Conservation (phyloP, 2,113 vertebrate genomes). For the Anser cygnoides region DNA sequence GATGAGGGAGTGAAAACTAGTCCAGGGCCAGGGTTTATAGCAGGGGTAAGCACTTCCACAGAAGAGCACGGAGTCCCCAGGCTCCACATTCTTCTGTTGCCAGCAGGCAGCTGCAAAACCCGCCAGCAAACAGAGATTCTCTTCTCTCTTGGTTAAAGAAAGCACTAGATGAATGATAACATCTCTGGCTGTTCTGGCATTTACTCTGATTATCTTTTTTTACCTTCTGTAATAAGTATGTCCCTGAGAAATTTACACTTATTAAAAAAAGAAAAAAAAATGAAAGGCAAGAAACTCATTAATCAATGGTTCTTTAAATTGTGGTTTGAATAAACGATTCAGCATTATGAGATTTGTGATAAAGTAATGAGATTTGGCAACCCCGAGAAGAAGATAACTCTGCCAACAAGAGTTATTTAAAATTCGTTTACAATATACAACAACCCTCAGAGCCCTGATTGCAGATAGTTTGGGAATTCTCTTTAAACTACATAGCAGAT, state of each 20-base stretch:
- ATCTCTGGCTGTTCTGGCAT: neutral
- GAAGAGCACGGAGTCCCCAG: neutral
- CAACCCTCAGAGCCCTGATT: neutral
- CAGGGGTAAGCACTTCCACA: neutral
- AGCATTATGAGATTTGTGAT: neutral
- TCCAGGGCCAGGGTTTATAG: neutral
- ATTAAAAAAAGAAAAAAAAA: neutral
- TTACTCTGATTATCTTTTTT: neutral
- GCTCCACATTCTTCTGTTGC: fast-evolving
- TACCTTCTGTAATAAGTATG: neutral
- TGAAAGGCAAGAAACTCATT: neutral
- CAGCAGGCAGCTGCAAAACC: neutral
- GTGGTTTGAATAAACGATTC: neutral
- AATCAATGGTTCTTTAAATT: neutral
- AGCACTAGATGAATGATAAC: neutral
- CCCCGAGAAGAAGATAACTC: neutral
- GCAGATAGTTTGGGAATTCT: slow-evolving; percentile 3
- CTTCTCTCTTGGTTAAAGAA: neutral
- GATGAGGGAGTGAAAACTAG: neutral
- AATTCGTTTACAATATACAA: slow-evolving; percentile 4
- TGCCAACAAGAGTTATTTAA: neutral
- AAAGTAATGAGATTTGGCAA: slow-evolving; percentile 4
- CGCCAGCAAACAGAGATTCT: neutral
- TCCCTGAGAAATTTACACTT: neutral
- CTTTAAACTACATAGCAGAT: neutral